Percentiles rank a stretch among this genome's conserved stretches.
Evolutionary conservation across 1,140 invertebrate species (phyloP).

Genomic region (Ephestia elutella): DNA sequence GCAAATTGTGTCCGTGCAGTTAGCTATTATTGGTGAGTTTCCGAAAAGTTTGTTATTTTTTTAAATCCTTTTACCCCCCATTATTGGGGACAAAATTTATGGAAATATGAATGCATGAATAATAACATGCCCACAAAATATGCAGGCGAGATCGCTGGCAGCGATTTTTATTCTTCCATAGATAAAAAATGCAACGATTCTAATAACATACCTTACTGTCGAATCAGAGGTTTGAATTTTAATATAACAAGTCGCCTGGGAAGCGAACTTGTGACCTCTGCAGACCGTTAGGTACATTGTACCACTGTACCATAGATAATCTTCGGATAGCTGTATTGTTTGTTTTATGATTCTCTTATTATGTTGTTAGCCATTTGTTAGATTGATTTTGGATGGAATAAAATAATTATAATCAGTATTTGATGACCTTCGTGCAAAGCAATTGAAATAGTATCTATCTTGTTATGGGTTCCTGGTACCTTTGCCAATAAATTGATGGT

Average conservation of each 20-base stretch:
- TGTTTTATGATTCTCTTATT: slow-evolving; percentile 1
- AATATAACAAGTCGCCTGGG: slow-evolving; percentile 4
- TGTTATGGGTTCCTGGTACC: no score
- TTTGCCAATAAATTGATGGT: no score
- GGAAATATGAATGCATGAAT: no score
- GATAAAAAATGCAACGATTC: background rate
- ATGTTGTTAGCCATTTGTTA: no score
- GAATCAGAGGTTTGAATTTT: background rate
- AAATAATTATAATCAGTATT: background rate
- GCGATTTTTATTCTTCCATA: no score
- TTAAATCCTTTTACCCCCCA: no score
- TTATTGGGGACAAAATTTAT: no score
- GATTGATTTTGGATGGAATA: background rate
- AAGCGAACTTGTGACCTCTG: slow-evolving; percentile 7
- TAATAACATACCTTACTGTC: background rate
- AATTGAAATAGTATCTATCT: background rate
- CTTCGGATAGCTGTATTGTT: slow-evolving; percentile 8
- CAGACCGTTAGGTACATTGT: slow-evolving; percentile 10
- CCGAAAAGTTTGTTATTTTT: no score
- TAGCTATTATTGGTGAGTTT: no score
- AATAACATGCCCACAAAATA: no score
- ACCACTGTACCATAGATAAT: slow-evolving; percentile 6
- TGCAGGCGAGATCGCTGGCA: no score
- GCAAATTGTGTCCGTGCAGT: no score
- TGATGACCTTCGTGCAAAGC: background rate